Percentiles rank a stretch among this genome's conserved stretches.
Conservation (phyloP, 64 coral and sea anemone genomes). For the Platygyra sinensis region DNA sequence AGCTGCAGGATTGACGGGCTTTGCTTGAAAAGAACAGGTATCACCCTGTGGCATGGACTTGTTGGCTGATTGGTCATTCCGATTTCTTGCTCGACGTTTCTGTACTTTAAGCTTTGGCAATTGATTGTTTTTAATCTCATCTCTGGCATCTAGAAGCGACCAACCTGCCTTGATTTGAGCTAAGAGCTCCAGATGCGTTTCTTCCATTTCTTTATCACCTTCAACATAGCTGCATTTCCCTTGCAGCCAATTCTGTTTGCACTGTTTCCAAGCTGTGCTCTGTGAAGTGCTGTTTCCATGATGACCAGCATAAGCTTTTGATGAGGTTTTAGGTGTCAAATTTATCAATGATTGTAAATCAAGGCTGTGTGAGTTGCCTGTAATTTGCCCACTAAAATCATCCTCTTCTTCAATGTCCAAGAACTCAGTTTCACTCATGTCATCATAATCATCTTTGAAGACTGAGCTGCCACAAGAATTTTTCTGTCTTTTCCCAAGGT, state of each 20-base stretch:
- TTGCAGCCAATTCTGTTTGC: background rate
- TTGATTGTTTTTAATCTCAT: background rate
- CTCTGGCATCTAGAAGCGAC: background rate
- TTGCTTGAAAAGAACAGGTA: background rate
- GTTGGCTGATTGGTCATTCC: background rate
- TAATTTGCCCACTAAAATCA: background rate
- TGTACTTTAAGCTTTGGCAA: background rate
- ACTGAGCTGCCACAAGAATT: background rate
- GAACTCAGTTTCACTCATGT: background rate
- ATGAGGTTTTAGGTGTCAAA: background rate
- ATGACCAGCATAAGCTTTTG: background rate
- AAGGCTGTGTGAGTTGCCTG: background rate
- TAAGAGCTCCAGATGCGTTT: conserved; percentile 9
- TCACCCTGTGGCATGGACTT: background rate
- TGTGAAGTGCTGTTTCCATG: background rate
- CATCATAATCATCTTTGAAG: background rate
- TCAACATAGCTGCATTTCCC: background rate
- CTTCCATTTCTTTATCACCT: background rate
- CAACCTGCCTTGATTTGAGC: background rate
- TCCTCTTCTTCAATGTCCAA: background rate
- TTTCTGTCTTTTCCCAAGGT: conserved; percentile 14
- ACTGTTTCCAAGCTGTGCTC: background rate
- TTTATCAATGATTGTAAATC: background rate
- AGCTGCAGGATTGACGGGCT: background rate
- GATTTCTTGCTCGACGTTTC: conserved; percentile 37